phyloP scores from a whole-genome alignment of 2,797 vertebrate genomes.

The Malacoraja senta region DNA sequence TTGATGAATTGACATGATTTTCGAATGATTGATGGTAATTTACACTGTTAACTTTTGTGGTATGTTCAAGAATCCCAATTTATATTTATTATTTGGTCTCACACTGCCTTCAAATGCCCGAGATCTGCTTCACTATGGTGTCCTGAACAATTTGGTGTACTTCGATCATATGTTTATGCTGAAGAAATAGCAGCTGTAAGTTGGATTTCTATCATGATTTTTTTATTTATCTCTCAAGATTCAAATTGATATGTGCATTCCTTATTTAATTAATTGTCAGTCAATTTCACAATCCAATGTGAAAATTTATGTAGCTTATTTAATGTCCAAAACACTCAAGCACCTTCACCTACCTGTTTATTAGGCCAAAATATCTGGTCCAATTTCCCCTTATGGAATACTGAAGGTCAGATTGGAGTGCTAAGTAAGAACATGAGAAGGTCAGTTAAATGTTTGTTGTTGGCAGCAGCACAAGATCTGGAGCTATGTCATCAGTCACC shows the following conservation, averaged over 20 bases:
- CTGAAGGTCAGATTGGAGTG: background rate
- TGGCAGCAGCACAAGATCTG: slow-evolving; percentile 6
- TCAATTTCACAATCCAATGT: no score
- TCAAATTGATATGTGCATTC: no score
- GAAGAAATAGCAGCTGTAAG: background rate
- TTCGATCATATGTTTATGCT: background rate
- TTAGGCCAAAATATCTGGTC: background rate
- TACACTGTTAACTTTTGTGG: background rate
- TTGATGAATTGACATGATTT: background rate
- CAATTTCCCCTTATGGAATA: background rate
- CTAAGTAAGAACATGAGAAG: slow-evolving; percentile 22
- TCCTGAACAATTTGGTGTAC: background rate
- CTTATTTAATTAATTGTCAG: background rate
- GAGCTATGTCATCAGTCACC: background rate
- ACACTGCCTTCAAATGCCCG: background rate
- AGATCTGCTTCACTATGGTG: background rate
- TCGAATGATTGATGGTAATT: background rate
- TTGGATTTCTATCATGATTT: background rate
- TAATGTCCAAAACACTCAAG: background rate
- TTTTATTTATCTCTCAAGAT: background rate
- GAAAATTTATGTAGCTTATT: background rate
- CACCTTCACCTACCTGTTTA: background rate
- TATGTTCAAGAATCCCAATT: background rate
- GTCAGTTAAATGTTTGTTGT: slow-evolving; percentile 35
- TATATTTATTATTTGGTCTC: background rate